phyloP scores from a whole-genome alignment of 2,888 invertebrate species.

The Mimas tiliae region DNA sequence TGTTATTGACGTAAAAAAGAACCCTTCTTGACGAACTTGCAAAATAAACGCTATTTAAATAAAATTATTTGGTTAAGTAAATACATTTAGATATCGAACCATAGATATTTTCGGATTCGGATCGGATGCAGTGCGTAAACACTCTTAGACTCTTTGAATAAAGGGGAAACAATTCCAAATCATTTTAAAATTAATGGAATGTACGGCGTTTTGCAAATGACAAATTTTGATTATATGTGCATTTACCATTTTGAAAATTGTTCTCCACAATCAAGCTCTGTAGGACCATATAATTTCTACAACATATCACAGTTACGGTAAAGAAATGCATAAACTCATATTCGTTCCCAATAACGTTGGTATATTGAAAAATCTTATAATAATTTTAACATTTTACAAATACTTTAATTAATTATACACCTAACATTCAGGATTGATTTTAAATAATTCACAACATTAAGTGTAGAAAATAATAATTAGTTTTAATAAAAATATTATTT shows the following conservation, averaged over 20 bases:
- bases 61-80: too few species aligned
- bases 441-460: too few species aligned
- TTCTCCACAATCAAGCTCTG: not conserved
- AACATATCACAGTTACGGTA: slow-evolving; percentile 78
- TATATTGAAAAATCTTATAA: not conserved
- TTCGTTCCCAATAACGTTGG: slow-evolving; percentile 34
- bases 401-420: not conserved
- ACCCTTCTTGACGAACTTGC: too few species aligned
- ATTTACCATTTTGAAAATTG: slow-evolving; percentile 2
- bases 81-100: too few species aligned
- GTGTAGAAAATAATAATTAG: too few species aligned
- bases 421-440: too few species aligned
- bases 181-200: slow-evolving; percentile 34
- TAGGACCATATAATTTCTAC: slow-evolving; percentile 62
- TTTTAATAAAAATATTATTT: too few species aligned
- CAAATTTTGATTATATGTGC: slow-evolving; percentile 19
- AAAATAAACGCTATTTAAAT: too few species aligned
- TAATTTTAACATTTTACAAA: not conserved
- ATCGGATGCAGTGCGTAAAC: too few species aligned
- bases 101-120: too few species aligned
- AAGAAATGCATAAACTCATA: slow-evolving; percentile 69
- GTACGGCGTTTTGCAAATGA: slow-evolving; percentile 28
- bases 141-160: not conserved
- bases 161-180: slow-evolving; percentile 20
- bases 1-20: too few species aligned